Percentiles rank a stretch among this genome's conserved stretches.
Evolutionary conservation across 2,113 vertebrate genomes (phyloP).

Genomic region (Rhinoderma darwinii): DNA sequence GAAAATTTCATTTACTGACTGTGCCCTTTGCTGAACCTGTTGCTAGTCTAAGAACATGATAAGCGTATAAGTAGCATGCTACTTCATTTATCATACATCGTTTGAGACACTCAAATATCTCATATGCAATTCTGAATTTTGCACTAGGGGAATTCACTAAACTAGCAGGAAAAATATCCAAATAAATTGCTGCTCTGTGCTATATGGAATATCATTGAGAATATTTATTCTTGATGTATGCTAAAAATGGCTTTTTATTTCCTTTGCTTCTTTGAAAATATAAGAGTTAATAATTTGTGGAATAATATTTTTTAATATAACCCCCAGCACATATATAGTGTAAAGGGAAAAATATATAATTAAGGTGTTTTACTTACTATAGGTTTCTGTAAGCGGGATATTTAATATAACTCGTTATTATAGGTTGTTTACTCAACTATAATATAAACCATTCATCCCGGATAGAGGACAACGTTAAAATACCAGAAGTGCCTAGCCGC

Average conservation of each 20-base stretch:
- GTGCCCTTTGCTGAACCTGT: slow-evolving; percentile 99
- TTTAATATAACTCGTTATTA: background rate
- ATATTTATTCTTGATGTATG: slow-evolving; percentile 22
- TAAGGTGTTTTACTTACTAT: background rate
- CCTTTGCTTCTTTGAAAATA: slow-evolving; percentile 65
- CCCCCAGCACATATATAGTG: slow-evolving; percentile 67
- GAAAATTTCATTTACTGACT: slow-evolving; percentile 99
- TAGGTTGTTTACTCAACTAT: background rate
- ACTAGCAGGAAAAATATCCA: slow-evolving; percentile 75
- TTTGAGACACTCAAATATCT: slow-evolving; percentile 95
- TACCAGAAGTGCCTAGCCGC: no score
- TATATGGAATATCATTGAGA: slow-evolving; percentile 69
- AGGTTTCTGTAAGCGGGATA: background rate
- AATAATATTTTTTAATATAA: slow-evolving; percentile 63
- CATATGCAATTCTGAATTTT: slow-evolving; percentile 88
- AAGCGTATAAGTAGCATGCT: slow-evolving; percentile 97
- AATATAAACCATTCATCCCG: background rate
- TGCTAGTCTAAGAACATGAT: slow-evolving; percentile 97
- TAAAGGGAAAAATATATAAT: slow-evolving; percentile 62
- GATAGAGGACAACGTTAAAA: background rate
- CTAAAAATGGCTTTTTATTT: slow-evolving; percentile 62
- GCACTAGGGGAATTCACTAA: slow-evolving; percentile 79
- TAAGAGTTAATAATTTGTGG: slow-evolving; percentile 15
- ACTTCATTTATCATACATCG: slow-evolving; percentile 99
- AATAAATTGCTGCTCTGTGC: slow-evolving; percentile 80